Percentiles rank a stretch among this genome's conserved stretches.
Evolutionary conservation across 1,140 invertebrate genomes (phyloP).

Genomic region (Drosophila sturtevanti): DNA sequence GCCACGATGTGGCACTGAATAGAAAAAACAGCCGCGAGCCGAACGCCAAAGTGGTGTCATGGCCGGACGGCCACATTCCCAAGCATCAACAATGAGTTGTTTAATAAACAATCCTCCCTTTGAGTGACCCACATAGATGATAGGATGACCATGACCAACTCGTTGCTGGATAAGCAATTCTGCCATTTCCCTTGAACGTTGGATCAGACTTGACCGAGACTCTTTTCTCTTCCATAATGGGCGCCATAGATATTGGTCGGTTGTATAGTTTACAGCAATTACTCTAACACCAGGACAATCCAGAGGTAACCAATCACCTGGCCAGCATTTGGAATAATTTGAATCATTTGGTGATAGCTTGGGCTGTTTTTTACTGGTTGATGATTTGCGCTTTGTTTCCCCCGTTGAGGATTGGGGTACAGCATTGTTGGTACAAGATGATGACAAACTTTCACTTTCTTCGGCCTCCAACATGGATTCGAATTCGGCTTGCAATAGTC

Average conservation of each 20-base stretch:
- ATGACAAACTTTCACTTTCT: background rate
- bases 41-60: constrained; percentile 83
- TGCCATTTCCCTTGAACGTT: constrained; percentile 87
- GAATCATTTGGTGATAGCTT: constrained; percentile 70
- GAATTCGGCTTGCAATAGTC: constrained; percentile 48
- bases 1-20: constrained; percentile 89
- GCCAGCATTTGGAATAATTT: constrained; percentile 87
- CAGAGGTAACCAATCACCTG: constrained; percentile 87
- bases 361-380: constrained; percentile 32
- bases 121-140: constrained; percentile 89
- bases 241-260: constrained; percentile 87
- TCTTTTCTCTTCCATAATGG: constrained; percentile 87
- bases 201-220: constrained; percentile 85
- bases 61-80: constrained; percentile 79
- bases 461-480: constrained; percentile 62
- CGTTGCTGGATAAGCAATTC: constrained; percentile 84
- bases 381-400: constrained; percentile 16
- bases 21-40: constrained; percentile 87
- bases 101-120: constrained; percentile 90
- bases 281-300: constrained; percentile 87
- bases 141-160: constrained; percentile 85
- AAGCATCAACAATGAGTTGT: constrained; percentile 86
- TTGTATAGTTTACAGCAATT: constrained; percentile 88
- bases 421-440: background rate
- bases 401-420: background rate